Percentiles rank a stretch among this genome's conserved stretches.
phyloP scores from a whole-genome alignment of 2,888 invertebrate species.

The Zaprionus lineosus region DNA sequence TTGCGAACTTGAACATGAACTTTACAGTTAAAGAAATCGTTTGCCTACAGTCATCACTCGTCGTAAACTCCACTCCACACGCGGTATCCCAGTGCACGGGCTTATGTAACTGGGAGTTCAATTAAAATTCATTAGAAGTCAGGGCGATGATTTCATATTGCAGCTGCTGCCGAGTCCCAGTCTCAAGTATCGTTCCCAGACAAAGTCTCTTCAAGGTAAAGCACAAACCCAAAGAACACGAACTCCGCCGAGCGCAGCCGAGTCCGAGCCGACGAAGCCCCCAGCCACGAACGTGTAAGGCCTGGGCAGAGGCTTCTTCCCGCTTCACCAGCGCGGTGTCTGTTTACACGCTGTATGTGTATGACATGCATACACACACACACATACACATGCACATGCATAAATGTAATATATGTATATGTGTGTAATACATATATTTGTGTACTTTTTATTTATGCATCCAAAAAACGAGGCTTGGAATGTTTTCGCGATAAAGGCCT shows the following conservation, averaged over 20 bases:
- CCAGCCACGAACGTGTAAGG: constrained; percentile 12
- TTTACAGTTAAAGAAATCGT: no score
- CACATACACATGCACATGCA: not conserved
- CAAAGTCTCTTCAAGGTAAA: not conserved
- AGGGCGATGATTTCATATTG: constrained; percentile 56
- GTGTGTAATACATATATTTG: not conserved
- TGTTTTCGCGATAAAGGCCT: constrained; percentile 19
- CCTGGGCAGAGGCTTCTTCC: no score
- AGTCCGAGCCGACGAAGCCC: constrained; percentile 13
- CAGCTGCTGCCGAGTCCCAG: constrained; percentile 57
- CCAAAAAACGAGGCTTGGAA: constrained; percentile 14
- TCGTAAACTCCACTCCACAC: no score
- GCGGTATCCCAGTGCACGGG: no score
- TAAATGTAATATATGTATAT: constrained; percentile 3
- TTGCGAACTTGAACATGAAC: no score
- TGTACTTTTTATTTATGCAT: constrained; percentile 6
- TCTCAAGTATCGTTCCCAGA: constrained; percentile 52
- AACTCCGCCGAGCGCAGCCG: no score
- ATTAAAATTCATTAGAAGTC: constrained; percentile 18
- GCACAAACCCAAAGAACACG: constrained; percentile 10
- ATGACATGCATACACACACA: not conserved
- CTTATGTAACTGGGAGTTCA: not conserved
- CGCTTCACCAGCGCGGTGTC: constrained; percentile 63
- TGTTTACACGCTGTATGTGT: constrained; percentile 48
- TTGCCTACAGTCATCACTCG: no score